Evolutionary conservation across 2,797 vertebrate genomes (phyloP), one percentile per base, ranked within the genome.

Genomic region (Miichthys miiuy): DNA sequence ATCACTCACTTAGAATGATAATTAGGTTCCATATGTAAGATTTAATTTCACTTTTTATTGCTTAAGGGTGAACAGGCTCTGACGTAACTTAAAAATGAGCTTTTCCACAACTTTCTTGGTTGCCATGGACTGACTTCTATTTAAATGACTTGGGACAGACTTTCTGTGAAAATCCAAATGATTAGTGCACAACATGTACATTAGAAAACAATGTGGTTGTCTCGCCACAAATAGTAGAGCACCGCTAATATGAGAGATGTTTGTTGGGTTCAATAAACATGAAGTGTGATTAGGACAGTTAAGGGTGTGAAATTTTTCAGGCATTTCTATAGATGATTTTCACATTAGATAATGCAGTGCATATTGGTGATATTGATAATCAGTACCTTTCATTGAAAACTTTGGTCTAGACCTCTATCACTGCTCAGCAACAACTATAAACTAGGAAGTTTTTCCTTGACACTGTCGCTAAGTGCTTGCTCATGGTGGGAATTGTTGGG

Each of bases 281-380:
- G 9, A 34, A 50, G 23, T 27, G 41, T 56, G 27, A 70, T 65
- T 64, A 65, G 23, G 23, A 16, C 58, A 21, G 72, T 44, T 64
- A 44, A 9, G 7, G 34, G 34, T 34, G 34, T 34, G 34, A 34
- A 7, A 7, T 34, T 8, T 34, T 34, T 34, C 34, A 20, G 30
- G 34, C n/a, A 34, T 55, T 50, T 13, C 23, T 30, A 52, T 21
- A 52, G 25, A 20, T 9, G 20, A 47, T 61, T 71, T 62, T 67
- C 11, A 14, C 47, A 55, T 34, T n/a, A 57, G 47, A 66, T 56
- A 44, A 25, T n/a, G 13, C 20, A n/a, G 42, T 65, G 48, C 27
- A 34, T 57, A 34, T 42, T 44, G 12, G 21, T 51, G 17, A 63
- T 18, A 21, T 10, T 55, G 17, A 47, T 25, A 44, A 58, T 41